Evolutionary conservation across 2,797 vertebrate genomes (phyloP), one percentile per base, ranked within the genome.

Genomic region (Menidia menidia): DNA sequence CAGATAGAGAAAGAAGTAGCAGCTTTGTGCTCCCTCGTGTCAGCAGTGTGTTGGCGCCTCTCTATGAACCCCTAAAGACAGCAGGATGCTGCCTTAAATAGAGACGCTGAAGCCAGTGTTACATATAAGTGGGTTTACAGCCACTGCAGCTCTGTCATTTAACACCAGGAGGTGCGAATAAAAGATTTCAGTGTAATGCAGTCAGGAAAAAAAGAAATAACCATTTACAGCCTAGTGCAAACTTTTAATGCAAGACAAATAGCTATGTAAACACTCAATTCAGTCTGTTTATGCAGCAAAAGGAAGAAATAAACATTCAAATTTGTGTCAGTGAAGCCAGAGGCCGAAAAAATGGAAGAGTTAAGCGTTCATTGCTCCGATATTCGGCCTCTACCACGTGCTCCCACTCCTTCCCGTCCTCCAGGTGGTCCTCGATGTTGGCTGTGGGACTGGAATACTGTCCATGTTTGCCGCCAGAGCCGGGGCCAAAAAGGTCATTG

Each of bases 361-460:
- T 25, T 25, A 25, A 2, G 25, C 2, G 1, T 1, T 25, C 25
- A 25, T 25, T 2, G 10, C 35, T 39, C 35, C 10, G 35, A 39
- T 10, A 39, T 6, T 39, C 7, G 7, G 7, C 35, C 35, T 16
- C 19, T 2, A 13, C 25, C 0, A 3, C 32, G 16, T 9, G 6
- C 12, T 58, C 15, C 7, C 15, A 8, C 50, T 14, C 6, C 1
- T 11, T 42, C 19, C 11, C 15, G 0, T 54, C 48, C 81, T 84
- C 69, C 82, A 98, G 97, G 93, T 98, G 71, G 96, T 99, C 87
- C 92, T 99, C 53, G 97, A 98, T 70, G 97, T 99, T 77, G 98
- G 98, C 31, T 99, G 98, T 78, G 97, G 97, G 55, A 98, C 97
- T 11, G 96, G 96, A 80, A 98, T 99, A 77, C 94, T 99, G 3